A percentile compares a stretch with the other conserved stretches of the same genome.
These are phyloP conservation scores for Solenopsis invicta DNA, from an alignment of 1,140 invertebrate genomes.

Conservation along the genomic window DNA sequence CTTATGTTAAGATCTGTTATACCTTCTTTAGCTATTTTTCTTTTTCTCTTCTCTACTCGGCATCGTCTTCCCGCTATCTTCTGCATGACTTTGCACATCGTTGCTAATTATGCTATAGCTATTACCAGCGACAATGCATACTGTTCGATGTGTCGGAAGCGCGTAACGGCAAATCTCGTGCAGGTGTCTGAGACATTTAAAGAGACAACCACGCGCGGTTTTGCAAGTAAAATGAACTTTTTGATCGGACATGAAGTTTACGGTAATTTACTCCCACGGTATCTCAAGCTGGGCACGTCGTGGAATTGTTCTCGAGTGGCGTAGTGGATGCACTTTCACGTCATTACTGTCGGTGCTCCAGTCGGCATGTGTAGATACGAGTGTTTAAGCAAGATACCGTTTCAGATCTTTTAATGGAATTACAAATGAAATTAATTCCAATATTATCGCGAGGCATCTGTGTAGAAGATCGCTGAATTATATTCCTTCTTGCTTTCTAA, in stretches of 20 bases:
- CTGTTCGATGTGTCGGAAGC: constrained; percentile 12
- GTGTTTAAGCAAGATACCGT: constrained; percentile 35
- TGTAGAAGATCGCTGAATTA: neutral
- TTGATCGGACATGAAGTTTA: constrained; percentile 16
- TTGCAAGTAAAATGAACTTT: constrained; percentile 24
- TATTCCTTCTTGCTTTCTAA: neutral
- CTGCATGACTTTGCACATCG: neutral
- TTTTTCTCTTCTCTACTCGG: neutral
- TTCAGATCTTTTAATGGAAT: constrained; percentile 1
- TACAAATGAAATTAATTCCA: neutral
- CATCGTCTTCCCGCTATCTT: constrained; percentile 1
- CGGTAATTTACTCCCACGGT: constrained; percentile 45
- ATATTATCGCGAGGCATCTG: neutral
- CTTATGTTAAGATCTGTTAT: constrained; percentile 9
- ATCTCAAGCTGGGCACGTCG: constrained; percentile 2
- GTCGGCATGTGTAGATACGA: neutral
- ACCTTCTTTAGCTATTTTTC: neutral
- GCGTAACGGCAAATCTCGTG: constrained; percentile 21
- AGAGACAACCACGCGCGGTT: constrained; percentile 33
- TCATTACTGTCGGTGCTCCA: constrained; percentile 13
- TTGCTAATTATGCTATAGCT: neutral
- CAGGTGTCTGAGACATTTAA: constrained; percentile 46
- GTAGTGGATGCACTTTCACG: constrained; percentile 60
- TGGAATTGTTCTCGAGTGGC: constrained; percentile 44
- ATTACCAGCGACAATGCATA: neutral